A percentile compares a stretch with the other conserved stretches of the same genome.
Conservation (phyloP, 2,113 vertebrate species). For the Ictalurus furcatus region DNA sequence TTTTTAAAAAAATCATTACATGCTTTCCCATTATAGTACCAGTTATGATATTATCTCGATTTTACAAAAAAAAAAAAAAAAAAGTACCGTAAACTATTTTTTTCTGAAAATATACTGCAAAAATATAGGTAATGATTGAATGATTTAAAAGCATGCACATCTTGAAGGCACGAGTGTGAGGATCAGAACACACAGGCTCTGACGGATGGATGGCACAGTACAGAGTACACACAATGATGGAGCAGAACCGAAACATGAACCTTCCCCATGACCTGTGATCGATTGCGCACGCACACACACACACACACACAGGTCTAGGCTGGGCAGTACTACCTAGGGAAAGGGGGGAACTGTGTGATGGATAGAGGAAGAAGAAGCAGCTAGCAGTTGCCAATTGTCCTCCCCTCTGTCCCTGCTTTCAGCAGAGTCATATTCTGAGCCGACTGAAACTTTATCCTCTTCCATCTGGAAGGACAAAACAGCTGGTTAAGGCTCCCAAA, state of each 20-base stretch:
- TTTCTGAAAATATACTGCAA: slow-evolving; percentile 17
- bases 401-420: slow-evolving; percentile 95
- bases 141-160: slow-evolving; percentile 38
- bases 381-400: slow-evolving; percentile 96
- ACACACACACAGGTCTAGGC: slow-evolving; percentile 54
- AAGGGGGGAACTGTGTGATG: slow-evolving; percentile 77
- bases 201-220: slow-evolving; percentile 30
- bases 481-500: slow-evolving; percentile 76
- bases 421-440: slow-evolving; percentile 98
- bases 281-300: neutral
- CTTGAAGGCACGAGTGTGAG: slow-evolving; percentile 37
- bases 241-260: neutral
- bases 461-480: slow-evolving; percentile 97
- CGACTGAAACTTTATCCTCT: slow-evolving; percentile 94
- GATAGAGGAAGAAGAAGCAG: slow-evolving; percentile 83
- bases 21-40: slow-evolving; percentile 3
- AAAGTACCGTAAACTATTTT: neutral
- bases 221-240: neutral
- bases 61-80: neutral
- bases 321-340: slow-evolving; percentile 89
- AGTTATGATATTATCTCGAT: neutral
- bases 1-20: neutral
- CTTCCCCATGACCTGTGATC: neutral
- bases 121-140: slow-evolving; percentile 23
- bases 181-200: slow-evolving; percentile 13